A percentile compares a stretch with the other conserved stretches of the same genome.
Conservation (phyloP, 2,113 vertebrate genomes). For the Pogonocichla stellata region DNA sequence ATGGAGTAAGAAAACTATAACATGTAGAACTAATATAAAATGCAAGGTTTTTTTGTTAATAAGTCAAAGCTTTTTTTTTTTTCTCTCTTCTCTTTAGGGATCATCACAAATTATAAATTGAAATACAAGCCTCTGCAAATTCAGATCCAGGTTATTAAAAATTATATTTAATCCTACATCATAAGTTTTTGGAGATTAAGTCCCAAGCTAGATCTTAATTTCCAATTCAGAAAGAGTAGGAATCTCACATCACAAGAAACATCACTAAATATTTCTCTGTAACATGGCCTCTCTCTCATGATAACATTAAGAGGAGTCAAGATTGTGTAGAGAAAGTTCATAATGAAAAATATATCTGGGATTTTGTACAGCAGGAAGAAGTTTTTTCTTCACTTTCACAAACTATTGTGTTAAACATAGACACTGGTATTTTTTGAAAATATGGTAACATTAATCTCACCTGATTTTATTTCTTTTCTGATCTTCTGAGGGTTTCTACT, state of each 20-base stretch:
- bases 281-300: not conserved
- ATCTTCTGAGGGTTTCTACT: not conserved
- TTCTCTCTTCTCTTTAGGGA: not conserved
- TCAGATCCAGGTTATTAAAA: not conserved
- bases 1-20: not conserved
- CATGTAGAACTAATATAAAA: not conserved
- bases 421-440: not conserved
- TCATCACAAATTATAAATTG: not conserved
- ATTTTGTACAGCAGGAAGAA: not conserved
- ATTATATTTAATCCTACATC: not conserved
- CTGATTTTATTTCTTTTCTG: not conserved
- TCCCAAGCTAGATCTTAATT: not conserved
- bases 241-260: not conserved
- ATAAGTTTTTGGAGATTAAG: not conserved
- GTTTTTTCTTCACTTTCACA: not conserved
- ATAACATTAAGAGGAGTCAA: not conserved
- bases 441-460: not conserved
- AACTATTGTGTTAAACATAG: not conserved
- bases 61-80: not conserved
- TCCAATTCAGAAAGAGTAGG: not conserved
- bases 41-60: not conserved
- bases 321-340: not conserved
- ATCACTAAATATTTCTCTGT: not conserved
- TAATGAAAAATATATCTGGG: not conserved
- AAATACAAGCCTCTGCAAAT: not conserved